Percentiles rank a stretch among this genome's conserved stretches.
Conservation (phyloP, 2,797 vertebrate genomes). For the Eupleurogrammus muticus region DNA sequence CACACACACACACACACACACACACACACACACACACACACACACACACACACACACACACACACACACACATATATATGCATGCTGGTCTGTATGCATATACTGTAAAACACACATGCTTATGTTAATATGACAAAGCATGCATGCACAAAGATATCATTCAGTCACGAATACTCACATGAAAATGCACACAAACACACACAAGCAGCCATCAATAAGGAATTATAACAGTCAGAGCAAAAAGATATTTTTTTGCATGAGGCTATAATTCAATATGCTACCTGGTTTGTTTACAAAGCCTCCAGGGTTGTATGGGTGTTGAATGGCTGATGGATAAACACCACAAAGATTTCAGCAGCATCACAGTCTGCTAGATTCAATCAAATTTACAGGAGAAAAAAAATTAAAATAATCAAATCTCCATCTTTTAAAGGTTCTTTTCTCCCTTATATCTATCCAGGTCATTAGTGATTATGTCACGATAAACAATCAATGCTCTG, state of each 20-base stretch:
- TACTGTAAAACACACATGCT: background rate
- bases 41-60: background rate
- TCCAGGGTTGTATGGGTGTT: rapidly evolving
- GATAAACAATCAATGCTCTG: constrained; percentile 45
- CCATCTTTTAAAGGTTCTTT: constrained; percentile 18
- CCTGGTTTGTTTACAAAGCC: constrained; percentile 29
- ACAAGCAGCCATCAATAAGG: constrained; percentile 43
- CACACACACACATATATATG: background rate
- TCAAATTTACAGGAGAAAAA: constrained; percentile 33
- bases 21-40: constrained; percentile 1
- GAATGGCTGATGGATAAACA: constrained; percentile 22
- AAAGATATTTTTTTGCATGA: background rate
- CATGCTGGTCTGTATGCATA: constrained; percentile 1
- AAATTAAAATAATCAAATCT: constrained; percentile 46
- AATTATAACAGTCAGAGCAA: constrained; percentile 16
- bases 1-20: constrained; percentile 10
- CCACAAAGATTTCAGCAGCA: background rate
- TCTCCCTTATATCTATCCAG: constrained; percentile 40
- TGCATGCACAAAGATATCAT: constrained; percentile 4
- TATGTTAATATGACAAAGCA: constrained; percentile 18
- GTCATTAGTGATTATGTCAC: constrained; percentile 37
- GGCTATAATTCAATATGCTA: constrained; percentile 19
- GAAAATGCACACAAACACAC: constrained; percentile 17
- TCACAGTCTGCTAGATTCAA: constrained; percentile 5
- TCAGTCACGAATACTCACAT: constrained; percentile 14